phyloP scores from a whole-genome alignment of 2,888 invertebrate genomes.

The Dicyrtoma fusca region DNA sequence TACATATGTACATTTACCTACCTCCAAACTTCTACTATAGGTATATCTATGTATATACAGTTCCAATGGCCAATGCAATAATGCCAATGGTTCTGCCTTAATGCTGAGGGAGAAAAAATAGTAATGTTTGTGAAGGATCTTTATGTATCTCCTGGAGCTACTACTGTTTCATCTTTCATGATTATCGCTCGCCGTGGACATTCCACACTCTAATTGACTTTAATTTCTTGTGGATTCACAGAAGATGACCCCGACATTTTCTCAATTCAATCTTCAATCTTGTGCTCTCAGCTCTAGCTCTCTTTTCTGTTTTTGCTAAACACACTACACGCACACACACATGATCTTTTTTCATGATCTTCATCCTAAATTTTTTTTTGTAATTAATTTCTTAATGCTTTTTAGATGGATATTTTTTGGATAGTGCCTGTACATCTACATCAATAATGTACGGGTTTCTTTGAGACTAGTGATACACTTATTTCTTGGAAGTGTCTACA shows the following conservation, averaged over 20 bases:
- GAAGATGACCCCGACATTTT: neutral
- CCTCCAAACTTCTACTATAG: too few relatives aligned
- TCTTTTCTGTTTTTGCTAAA: neutral
- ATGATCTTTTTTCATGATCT: neutral
- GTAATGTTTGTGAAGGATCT: neutral
- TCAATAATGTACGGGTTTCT: too few relatives aligned
- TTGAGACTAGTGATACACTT: too few relatives aligned
- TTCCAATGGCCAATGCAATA: neutral
- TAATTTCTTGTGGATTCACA: constrained; percentile 26
- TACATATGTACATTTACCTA: too few relatives aligned
- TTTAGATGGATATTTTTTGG: too few relatives aligned
- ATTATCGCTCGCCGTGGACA: constrained; percentile 13
- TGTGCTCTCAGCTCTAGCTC: too few relatives aligned
- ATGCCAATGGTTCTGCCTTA: too few relatives aligned
- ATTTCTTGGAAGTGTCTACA: too few relatives aligned
- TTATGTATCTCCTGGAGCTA: constrained; percentile 14
- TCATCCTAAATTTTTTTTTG: neutral
- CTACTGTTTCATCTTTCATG: neutral
- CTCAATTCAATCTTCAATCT: neutral
- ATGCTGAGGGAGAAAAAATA: too few relatives aligned
- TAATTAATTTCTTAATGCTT: neutral
- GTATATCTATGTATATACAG: neutral
- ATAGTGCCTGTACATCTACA: too few relatives aligned
- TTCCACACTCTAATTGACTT: constrained; percentile 27
- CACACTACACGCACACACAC: constrained; percentile 1